Conservation (phyloP, 2,888 invertebrate genomes). For the Calliopum simillimum region DNA sequence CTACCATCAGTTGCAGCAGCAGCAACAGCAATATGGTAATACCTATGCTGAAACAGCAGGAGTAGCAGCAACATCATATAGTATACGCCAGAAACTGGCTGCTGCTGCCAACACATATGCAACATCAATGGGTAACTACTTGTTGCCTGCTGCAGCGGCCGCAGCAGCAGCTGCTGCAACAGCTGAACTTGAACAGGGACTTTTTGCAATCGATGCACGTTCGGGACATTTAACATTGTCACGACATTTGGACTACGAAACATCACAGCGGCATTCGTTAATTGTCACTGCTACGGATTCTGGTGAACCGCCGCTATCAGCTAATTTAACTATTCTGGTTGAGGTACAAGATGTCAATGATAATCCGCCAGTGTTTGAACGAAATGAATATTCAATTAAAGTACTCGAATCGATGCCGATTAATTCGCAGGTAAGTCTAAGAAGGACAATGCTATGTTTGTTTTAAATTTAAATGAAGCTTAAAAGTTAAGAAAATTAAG, state of each 20-base stretch:
- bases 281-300: constrained; percentile 87
- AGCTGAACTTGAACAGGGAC: constrained; percentile 49
- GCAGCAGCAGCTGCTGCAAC: constrained; percentile 34
- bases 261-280: constrained; percentile 85
- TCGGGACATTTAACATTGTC: constrained; percentile 77
- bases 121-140: constrained; percentile 6
- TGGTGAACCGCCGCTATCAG: constrained; percentile 81
- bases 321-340: constrained; percentile 87
- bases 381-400: constrained; percentile 83
- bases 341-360: constrained; percentile 96
- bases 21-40: constrained; percentile 5
- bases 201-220: constrained; percentile 75
- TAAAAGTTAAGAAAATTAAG: background rate
- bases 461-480: no score
- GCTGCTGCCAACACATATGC: background rate
- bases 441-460: no score
- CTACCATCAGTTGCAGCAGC: constrained; percentile 27
- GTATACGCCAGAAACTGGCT: background rate
- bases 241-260: constrained; percentile 90
- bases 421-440: constrained; percentile 80
- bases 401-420: constrained; percentile 85
- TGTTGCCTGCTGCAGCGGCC: constrained; percentile 62
- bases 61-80: constrained; percentile 63
- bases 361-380: constrained; percentile 91
- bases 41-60: constrained; percentile 7